Conservation (phyloP, 1,140 invertebrate species). For the Mactra quadrangularis region DNA sequence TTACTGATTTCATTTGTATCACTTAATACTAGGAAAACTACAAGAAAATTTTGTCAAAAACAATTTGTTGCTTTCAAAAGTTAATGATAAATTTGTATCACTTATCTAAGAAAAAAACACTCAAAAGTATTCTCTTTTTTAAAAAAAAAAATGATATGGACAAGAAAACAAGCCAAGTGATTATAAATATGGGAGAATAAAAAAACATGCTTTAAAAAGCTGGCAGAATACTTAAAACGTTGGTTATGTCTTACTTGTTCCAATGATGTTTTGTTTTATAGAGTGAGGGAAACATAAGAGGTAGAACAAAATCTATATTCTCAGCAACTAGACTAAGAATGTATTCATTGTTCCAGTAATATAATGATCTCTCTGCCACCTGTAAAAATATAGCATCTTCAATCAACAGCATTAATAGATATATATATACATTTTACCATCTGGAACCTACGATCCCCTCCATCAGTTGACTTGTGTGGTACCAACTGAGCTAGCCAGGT, state of each 20-base stretch:
- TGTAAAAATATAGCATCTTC: conserved; percentile 63
- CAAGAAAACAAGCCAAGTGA: conserved; percentile 2
- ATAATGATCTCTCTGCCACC: conserved; percentile 85
- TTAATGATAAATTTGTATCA: no score
- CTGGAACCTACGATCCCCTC: no score
- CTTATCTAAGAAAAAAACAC: no score
- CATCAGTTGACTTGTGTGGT: no score
- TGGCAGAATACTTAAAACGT: no score
- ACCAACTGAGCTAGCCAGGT: no score
- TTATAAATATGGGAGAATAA: conserved; percentile 5
- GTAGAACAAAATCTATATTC: conserved; percentile 82
- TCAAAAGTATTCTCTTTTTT: no score
- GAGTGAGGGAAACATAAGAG: conserved; percentile 96
- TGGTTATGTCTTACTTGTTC: conserved; percentile 92
- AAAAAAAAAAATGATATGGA: no score
- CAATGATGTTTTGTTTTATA: conserved; percentile 99
- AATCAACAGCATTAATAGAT: neutral
- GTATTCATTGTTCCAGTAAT: conserved; percentile 86
- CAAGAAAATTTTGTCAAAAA: no score
- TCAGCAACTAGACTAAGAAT: conserved; percentile 85
- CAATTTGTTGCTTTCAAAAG: no score
- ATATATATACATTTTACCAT: neutral
- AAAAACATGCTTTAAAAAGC: neutral
- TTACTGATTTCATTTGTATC: no score
- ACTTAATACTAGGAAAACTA: no score